A percentile compares a stretch with the other conserved stretches of the same genome.
phyloP scores from a whole-genome alignment of 2,888 invertebrate species.

The Agelastica alni region DNA sequence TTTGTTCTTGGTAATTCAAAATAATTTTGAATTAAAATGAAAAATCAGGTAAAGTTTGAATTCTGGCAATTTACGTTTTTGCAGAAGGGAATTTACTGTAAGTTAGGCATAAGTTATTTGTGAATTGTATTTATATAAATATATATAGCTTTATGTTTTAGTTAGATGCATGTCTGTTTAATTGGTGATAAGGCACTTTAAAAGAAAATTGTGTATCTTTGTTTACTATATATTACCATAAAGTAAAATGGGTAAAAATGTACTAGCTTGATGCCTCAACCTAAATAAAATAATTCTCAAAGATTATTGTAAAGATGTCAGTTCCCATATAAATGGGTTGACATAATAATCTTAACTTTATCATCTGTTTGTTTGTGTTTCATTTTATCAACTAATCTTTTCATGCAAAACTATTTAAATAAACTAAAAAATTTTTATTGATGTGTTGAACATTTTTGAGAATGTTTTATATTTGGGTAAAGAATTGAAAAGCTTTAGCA shows the following conservation, averaged over 20 bases:
- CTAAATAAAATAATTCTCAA: constrained; percentile 26
- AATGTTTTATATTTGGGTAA: constrained; percentile 24
- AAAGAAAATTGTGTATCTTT: constrained; percentile 31
- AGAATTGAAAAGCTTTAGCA: constrained; percentile 26
- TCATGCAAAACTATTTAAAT: too few species aligned
- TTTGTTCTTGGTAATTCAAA: constrained; percentile 17
- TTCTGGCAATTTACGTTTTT: constrained; percentile 15
- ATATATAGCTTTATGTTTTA: constrained; percentile 47
- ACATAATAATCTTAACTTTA: too few species aligned
- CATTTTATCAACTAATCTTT: too few species aligned
- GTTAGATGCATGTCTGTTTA: constrained; percentile 49
- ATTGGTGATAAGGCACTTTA: constrained; percentile 49
- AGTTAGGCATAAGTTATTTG: constrained; percentile 37
- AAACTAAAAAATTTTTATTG: too few species aligned
- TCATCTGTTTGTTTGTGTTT: too few species aligned
- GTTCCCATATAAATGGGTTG: too few species aligned
- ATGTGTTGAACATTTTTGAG: too few species aligned
- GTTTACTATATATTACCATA: constrained; percentile 19
- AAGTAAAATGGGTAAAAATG: constrained; percentile 14
- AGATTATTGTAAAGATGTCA: constrained; percentile 5
- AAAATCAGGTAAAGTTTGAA: constrained; percentile 1
- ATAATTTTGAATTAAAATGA: constrained; percentile 12
- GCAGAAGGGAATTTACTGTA: constrained; percentile 34
- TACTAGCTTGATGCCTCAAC: constrained; percentile 20
- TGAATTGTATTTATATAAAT: constrained; percentile 42